phyloP scores from a whole-genome alignment of 2,888 invertebrate species.

The Notodonta dromedarius region DNA sequence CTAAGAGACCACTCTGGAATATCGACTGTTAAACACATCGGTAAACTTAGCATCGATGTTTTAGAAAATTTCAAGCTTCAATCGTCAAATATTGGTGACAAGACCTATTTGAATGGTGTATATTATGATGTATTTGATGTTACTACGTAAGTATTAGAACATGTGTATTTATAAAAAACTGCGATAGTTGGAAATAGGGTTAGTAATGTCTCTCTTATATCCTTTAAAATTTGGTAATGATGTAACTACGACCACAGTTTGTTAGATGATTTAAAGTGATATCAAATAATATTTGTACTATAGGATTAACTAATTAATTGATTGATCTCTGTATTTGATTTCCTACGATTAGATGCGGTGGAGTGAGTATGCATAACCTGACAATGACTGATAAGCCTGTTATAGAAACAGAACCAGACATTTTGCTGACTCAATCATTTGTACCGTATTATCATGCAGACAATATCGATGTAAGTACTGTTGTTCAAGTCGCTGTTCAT shows the following conservation, averaged over 20 bases:
- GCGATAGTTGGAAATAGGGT: too few species aligned
- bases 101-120: constrained; percentile 22
- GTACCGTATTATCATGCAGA: constrained; percentile 42
- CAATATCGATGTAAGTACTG: constrained; percentile 36
- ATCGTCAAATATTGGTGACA: constrained; percentile 19
- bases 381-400: constrained; percentile 39
- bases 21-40: constrained; percentile 44
- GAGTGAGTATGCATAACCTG: constrained; percentile 44
- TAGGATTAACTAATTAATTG: background rate
- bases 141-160: constrained; percentile 28
- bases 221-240: too few species aligned
- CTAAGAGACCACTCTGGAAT: constrained; percentile 38
- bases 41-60: constrained; percentile 37
- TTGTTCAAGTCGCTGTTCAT: background rate
- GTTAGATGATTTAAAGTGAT: too few species aligned
- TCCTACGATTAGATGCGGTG: constrained; percentile 43
- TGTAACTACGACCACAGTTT: too few species aligned
- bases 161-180: too few species aligned
- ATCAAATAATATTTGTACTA: too few species aligned
- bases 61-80: constrained; percentile 25
- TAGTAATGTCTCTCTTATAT: too few species aligned
- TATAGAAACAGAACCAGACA: constrained; percentile 26
- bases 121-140: constrained; percentile 21
- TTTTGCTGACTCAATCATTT: constrained; percentile 38
- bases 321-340: background rate